phyloP scores from a whole-genome alignment of 2,113 vertebrate species.

The Sinocyclocheilus rhinocerous region DNA sequence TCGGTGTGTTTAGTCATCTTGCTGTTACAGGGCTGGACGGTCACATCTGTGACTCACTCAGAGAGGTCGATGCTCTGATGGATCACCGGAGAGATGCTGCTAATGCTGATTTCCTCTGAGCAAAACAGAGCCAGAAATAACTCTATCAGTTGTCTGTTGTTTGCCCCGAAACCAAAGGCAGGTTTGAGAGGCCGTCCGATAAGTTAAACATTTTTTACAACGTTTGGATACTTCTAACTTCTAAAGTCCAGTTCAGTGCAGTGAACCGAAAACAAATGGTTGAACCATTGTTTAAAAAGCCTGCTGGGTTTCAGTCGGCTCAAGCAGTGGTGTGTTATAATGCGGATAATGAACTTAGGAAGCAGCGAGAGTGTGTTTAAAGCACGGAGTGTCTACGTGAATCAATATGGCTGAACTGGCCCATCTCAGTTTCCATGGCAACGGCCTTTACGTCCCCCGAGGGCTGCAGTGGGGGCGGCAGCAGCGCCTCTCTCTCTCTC shows the following conservation, averaged over 20 bases:
- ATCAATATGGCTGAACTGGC: conserved; percentile 60
- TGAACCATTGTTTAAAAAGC: neutral
- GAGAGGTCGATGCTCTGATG: neutral
- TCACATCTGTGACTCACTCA: conserved; percentile 32
- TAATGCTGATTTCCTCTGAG: conserved; percentile 18
- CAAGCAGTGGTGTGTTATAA: neutral
- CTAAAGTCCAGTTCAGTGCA: conserved; percentile 1
- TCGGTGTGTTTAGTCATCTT: conserved; percentile 26
- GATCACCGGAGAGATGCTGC: neutral
- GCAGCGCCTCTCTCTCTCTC: conserved; percentile 60
- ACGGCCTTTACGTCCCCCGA: conserved; percentile 53
- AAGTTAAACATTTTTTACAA: neutral
- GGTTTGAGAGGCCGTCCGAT: neutral
- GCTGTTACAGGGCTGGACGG: conserved; percentile 17
- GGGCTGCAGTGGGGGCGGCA: conserved; percentile 43
- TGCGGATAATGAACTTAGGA: conserved; percentile 10
- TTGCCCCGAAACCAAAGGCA: neutral
- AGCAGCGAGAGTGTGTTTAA: conserved; percentile 26
- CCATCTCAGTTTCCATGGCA: conserved; percentile 72
- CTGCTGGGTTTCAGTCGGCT: neutral
- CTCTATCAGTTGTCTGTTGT: neutral
- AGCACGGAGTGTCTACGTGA: conserved; percentile 40
- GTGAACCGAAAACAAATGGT: neutral
- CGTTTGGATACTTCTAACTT: neutral
- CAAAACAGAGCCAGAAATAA: neutral